Evolutionary conservation across 2,888 invertebrate species (phyloP).

Genomic region (Autographa gamma): DNA sequence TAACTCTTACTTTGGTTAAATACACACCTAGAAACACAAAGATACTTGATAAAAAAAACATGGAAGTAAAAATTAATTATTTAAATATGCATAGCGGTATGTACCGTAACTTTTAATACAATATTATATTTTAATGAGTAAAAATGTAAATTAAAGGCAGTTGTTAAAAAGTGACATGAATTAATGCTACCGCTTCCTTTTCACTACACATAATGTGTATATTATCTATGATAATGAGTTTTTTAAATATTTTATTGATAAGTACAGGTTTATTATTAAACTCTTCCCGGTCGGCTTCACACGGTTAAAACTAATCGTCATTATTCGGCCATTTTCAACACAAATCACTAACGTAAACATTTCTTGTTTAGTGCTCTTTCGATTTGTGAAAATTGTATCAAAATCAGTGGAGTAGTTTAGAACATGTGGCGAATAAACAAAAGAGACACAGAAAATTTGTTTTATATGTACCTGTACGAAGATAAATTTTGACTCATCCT

Average conservation of each 20-base stretch:
- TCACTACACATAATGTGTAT: background rate
- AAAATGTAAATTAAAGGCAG: slow-evolving; percentile 4
- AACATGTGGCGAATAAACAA: background rate
- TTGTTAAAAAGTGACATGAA: background rate
- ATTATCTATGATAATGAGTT: slow-evolving; percentile 1
- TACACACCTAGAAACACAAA: background rate
- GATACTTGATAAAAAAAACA: background rate
- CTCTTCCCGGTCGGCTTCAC: background rate
- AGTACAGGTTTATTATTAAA: slow-evolving; percentile 4
- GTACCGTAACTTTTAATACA: background rate
- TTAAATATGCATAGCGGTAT: background rate
- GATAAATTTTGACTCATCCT: background rate
- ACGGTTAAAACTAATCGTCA: background rate
- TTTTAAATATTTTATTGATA: background rate
- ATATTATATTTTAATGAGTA: background rate
- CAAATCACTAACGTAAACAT: background rate
- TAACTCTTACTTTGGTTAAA: background rate
- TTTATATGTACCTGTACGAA: background rate
- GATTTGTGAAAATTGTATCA: background rate
- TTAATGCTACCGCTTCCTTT: slow-evolving; percentile 1
- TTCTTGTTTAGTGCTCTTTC: background rate
- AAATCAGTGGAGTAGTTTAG: background rate
- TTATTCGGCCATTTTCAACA: background rate
- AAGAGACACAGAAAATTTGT: background rate
- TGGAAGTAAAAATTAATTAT: background rate